Evolutionary conservation across 2,113 vertebrate species (phyloP).

Genomic region (Clarias macrocephalus): DNA sequence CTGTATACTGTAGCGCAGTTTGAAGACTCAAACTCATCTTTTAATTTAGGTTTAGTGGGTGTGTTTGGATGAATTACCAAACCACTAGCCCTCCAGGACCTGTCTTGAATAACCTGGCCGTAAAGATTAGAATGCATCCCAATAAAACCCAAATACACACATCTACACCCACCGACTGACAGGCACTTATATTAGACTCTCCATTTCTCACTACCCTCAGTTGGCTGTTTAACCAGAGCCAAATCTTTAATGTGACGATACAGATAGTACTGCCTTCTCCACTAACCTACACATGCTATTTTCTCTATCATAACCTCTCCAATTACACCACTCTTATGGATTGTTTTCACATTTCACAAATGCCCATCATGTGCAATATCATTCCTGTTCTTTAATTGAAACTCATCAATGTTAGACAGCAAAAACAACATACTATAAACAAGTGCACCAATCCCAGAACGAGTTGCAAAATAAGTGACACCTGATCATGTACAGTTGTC

Average conservation of each 20-base stretch:
- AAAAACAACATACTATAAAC: background rate
- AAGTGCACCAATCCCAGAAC: constrained; percentile 36
- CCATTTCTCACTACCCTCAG: background rate
- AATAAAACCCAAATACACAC: background rate
- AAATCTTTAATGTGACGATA: background rate
- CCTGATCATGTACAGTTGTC: constrained; percentile 21
- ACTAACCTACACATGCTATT: constrained; percentile 36
- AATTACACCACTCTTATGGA: background rate
- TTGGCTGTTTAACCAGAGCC: background rate
- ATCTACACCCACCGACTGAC: background rate
- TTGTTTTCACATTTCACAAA: background rate
- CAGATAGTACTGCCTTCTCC: constrained; percentile 13
- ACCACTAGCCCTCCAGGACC: no score
- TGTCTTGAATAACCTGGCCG: no score
- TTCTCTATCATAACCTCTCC: constrained; percentile 11
- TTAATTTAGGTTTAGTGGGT: no score
- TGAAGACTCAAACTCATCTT: no score
- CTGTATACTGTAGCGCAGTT: no score
- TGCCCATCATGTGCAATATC: background rate
- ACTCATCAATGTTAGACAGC: background rate
- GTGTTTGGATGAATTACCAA: no score
- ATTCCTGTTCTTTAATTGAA: background rate
- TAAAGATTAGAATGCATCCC: background rate
- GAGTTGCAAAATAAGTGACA: constrained; percentile 24
- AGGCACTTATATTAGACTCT: background rate